Percentiles rank a stretch among this genome's conserved stretches.
Conservation (phyloP, 2,888 invertebrate species). For the Flexamia atlantica region DNA sequence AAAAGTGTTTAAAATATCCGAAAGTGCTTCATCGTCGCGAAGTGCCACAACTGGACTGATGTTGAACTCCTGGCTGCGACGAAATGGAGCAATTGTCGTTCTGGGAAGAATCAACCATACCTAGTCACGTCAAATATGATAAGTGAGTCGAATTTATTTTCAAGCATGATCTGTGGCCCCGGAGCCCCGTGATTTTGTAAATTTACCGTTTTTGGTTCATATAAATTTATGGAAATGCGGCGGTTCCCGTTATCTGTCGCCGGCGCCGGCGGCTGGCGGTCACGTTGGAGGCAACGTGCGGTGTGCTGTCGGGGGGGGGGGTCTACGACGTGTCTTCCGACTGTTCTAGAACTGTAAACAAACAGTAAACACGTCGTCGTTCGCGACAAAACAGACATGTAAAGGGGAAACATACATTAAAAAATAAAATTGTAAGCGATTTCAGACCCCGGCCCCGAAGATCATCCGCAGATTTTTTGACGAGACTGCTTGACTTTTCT, state of each 20-base stretch:
- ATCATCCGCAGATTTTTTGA: too few species aligned
- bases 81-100: conserved; percentile 60
- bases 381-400: too few species aligned
- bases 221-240: conserved; percentile 15
- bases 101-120: conserved; percentile 63
- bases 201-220: not conserved
- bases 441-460: too few species aligned
- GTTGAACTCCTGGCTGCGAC: conserved; percentile 19
- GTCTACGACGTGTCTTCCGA: conserved; percentile 1
- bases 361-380: not conserved
- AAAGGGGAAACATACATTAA: too few species aligned
- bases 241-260: not conserved
- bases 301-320: not conserved
- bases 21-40: conserved; percentile 6
- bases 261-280: not conserved
- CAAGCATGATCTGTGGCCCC: not conserved
- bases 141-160: conserved; percentile 62
- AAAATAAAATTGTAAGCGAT: too few species aligned
- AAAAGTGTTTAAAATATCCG: not conserved
- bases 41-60: conserved; percentile 27
- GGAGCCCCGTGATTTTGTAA: not conserved
- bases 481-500: too few species aligned
- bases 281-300: conserved; percentile 37
- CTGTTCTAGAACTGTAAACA: conserved; percentile 29
- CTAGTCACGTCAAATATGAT: conserved; percentile 65